Evolutionary conservation across 2,797 vertebrate genomes (phyloP), one percentile per base, ranked within the genome.

Genomic region (Heterohyrax brucei): DNA sequence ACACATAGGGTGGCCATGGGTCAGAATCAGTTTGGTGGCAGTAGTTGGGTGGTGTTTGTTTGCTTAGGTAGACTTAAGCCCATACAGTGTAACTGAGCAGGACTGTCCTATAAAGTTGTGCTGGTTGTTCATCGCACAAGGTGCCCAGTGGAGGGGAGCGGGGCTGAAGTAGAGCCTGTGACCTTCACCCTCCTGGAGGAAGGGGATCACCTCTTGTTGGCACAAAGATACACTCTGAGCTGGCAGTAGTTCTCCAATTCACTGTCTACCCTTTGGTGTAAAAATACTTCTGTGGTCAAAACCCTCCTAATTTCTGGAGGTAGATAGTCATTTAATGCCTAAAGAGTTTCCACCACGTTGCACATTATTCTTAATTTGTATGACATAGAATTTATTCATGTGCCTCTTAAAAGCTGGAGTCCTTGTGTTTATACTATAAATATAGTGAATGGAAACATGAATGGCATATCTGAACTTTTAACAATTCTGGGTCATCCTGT

Each of bases 361-460:
- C 44, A 3, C 85, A 19, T 70, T 76, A 80, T 87, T 93, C 22
- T 19, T 93, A 26, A 79, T 90, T 86, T 62, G 22, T 18, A 76
- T 89, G 61, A 28, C 48, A 56, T 19, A 46, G 62, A 30, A 79
- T 92, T 90, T 92, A 66, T n/a, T 85, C 21, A 7, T 28, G 22
- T 50, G 28, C 76, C 44, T 95, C 64, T 46, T 80, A 75, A 89
- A 80, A 84, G 62, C 56, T 14, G 44, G 39, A 90, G 22, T 77
- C 44, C 56, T 61, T 87, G 30, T 28, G 44, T 89, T 64, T 76
- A 46, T 85, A 48, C 21, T 75, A 1, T 79, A 48, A 39, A 33
- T 86, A 14, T 88, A 83, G 53, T 91, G 50, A 94, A 46, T 68
- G 21, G 59, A 82, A 79, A 93, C 22, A 83, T 53, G 72, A 89